phyloP scores from a whole-genome alignment of 1,140 invertebrate species.

The Drosophila nikananu region DNA sequence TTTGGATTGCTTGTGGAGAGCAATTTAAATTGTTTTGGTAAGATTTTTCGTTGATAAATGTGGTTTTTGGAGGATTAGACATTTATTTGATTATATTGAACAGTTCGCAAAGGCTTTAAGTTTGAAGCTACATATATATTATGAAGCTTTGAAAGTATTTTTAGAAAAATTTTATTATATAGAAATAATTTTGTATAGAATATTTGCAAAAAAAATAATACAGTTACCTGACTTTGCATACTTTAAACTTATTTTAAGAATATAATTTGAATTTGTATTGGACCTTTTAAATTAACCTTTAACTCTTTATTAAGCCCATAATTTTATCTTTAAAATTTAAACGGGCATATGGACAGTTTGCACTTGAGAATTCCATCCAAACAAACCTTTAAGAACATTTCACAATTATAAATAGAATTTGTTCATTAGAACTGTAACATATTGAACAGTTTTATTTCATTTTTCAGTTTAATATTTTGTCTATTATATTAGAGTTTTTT shows the following conservation, averaged over 20 bases:
- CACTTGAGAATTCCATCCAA: neutral
- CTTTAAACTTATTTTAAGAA: neutral
- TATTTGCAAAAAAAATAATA: neutral
- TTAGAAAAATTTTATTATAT: too few species aligned
- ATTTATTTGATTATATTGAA: conserved; percentile 7
- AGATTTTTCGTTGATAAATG: conserved; percentile 37
- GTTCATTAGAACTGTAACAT: neutral
- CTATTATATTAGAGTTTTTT: neutral
- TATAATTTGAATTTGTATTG: neutral
- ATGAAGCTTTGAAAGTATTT: neutral
- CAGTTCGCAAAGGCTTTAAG: neutral
- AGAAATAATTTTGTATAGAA: neutral
- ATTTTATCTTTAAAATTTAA: neutral
- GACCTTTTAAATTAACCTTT: neutral
- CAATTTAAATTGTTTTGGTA: conserved; percentile 52
- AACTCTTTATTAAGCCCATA: neutral
- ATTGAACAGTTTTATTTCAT: neutral
- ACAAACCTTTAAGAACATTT: neutral
- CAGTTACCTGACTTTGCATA: neutral
- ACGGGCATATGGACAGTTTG: neutral
- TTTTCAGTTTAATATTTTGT: neutral
- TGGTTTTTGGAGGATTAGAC: conserved; percentile 18
- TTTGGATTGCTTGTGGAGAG: conserved; percentile 8
- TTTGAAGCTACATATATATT: neutral
- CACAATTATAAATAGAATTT: neutral